Percentiles rank a stretch among this genome's conserved stretches.
Evolutionary conservation across 2,888 invertebrate genomes (phyloP).

Genomic region (Glyphotaelius pellucidus): DNA sequence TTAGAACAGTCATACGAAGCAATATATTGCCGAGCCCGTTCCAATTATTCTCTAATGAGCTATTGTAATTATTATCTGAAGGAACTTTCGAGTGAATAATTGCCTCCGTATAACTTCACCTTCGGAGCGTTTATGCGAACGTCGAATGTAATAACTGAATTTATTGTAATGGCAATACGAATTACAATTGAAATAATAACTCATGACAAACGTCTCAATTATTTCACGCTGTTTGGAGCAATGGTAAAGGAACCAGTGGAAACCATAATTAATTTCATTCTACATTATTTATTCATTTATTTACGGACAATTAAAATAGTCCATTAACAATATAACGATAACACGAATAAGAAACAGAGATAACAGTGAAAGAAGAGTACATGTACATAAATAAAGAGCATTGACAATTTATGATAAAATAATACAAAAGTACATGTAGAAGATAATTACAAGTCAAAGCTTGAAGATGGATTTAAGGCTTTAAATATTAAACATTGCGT

Average conservation of each 20-base stretch:
- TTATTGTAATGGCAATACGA: conserved; percentile 15
- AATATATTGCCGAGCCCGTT: conserved; percentile 32
- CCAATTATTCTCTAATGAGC: conserved; percentile 35
- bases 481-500: too few relatives aligned
- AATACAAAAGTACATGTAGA: too few relatives aligned
- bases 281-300: too few relatives aligned
- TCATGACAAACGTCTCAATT: conserved; percentile 26
- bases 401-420: too few relatives aligned
- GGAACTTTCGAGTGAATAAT: conserved; percentile 25
- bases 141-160: conserved; percentile 14
- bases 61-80: conserved; percentile 35
- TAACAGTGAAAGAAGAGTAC: too few relatives aligned
- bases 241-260: not conserved
- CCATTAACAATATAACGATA: too few relatives aligned
- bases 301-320: too few relatives aligned
- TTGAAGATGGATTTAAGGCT: too few relatives aligned
- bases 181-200: conserved; percentile 40
- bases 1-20: conserved; percentile 22
- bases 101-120: conserved; percentile 22
- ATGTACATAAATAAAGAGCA: too few relatives aligned
- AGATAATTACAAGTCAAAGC: too few relatives aligned
- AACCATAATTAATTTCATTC: not conserved
- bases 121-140: conserved; percentile 22
- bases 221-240: not conserved
- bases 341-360: too few relatives aligned